These are phyloP conservation scores for Hypocryptadius cinnamomeus DNA, from an alignment of 2,113 vertebrate genomes.

Conservation along the genomic window DNA sequence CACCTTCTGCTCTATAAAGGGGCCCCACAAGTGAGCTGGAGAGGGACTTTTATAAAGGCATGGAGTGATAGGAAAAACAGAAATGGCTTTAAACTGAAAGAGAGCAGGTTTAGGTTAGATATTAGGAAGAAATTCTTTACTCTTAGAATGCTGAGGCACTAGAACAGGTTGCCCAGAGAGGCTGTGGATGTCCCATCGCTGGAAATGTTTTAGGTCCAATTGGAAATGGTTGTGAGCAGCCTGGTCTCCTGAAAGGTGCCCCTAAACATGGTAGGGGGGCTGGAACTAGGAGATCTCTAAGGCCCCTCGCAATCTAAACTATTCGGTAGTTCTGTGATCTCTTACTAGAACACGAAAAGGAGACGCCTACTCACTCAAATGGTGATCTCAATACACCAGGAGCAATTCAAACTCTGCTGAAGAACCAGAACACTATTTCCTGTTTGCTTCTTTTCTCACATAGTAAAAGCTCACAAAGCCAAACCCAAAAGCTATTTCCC, in stretches of 20 bases:
- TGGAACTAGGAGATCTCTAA: background rate
- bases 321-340: background rate
- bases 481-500: too few relatives aligned
- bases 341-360: background rate
- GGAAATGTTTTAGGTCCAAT: fast-evolving
- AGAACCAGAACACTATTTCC: background rate
- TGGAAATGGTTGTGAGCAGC: background rate
- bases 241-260: background rate
- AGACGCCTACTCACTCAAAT: background rate
- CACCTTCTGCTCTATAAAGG: background rate
- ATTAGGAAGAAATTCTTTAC: background rate
- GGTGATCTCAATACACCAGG: background rate
- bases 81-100: background rate
- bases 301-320: too few relatives aligned
- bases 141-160: background rate
- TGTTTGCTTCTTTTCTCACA: background rate
- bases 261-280: background rate
- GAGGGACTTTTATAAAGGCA: background rate
- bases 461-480: too few relatives aligned
- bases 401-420: background rate
- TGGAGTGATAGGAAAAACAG: background rate
- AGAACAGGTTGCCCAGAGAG: background rate
- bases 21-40: background rate
- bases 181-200: background rate
- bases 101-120: background rate